Conservation (phyloP, 2,113 vertebrate species). For the Butorides virescens region DNA sequence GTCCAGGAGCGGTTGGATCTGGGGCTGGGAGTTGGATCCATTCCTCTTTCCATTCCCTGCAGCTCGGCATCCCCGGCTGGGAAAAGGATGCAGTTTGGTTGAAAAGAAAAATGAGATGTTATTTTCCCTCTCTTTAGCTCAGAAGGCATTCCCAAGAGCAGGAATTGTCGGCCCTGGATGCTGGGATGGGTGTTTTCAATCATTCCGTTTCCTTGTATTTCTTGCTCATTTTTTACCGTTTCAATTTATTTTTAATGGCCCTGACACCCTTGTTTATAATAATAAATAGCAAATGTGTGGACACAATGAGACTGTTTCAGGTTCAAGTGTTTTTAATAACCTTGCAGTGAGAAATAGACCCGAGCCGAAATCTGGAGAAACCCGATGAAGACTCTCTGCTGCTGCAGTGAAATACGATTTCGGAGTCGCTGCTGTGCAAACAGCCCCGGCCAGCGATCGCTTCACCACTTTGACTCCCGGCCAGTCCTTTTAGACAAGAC, state of each 20-base stretch:
- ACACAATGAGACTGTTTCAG: constrained; percentile 60
- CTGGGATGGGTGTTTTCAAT: constrained; percentile 49
- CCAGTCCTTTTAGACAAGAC: constrained; percentile 31
- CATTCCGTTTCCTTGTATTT: constrained; percentile 11
- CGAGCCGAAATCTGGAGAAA: constrained; percentile 27
- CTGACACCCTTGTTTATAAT: constrained; percentile 56
- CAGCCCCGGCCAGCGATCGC: background rate
- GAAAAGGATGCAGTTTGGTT: background rate
- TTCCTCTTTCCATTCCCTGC: background rate
- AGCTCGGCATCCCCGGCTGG: background rate
- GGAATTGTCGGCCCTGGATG: background rate
- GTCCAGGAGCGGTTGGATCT: background rate
- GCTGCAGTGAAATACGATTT: constrained; percentile 50
- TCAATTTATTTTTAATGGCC: constrained; percentile 59
- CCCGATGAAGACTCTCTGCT: constrained; percentile 27
- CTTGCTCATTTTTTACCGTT: constrained; percentile 4
- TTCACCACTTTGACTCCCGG: background rate
- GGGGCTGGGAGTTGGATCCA: background rate
- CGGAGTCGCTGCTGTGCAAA: constrained; percentile 4
- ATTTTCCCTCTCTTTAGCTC: background rate
- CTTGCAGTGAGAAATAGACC: constrained; percentile 15
- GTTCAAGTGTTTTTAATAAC: constrained; percentile 61
- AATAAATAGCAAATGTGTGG: constrained; percentile 51
- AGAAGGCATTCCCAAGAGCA: background rate
- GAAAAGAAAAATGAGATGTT: background rate